Conservation (phyloP, 2,113 vertebrate genomes). For the Rynchops niger region DNA sequence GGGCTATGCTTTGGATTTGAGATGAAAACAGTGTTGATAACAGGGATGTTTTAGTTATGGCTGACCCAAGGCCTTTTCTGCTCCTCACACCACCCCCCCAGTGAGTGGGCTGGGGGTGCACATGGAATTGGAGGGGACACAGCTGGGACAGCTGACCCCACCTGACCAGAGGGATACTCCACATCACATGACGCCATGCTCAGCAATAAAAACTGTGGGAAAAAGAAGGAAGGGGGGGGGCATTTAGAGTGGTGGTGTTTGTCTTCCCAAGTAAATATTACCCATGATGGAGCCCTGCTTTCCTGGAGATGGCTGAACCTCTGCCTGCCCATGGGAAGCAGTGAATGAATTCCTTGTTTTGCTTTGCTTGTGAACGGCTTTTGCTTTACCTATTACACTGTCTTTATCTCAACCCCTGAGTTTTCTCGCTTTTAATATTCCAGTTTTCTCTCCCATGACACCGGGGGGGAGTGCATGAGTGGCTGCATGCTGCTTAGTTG, state of each 20-base stretch:
- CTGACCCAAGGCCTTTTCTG: neutral
- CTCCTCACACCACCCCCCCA: neutral
- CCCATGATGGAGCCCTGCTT: neutral
- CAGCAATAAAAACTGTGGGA: neutral
- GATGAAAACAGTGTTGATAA: neutral
- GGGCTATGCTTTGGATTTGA: neutral
- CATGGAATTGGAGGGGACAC: neutral
- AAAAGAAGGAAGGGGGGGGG: neutral
- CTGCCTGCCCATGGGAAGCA: neutral
- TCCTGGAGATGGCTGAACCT: neutral
- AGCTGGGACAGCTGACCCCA: neutral
- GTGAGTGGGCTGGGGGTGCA: neutral
- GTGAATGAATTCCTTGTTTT: neutral
- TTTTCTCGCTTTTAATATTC: neutral
- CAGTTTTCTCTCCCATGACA: neutral
- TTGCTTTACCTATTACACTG: neutral
- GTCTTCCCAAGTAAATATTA: neutral
- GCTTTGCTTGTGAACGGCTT: neutral
- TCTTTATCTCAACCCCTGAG: neutral
- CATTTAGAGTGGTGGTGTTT: neutral
- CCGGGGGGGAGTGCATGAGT: neutral
- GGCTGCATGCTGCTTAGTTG: neutral
- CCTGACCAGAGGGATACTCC: neutral
- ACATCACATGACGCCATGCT: neutral
- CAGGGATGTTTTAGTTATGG: neutral